Evolutionary conservation across 2,797 vertebrate genomes (phyloP).

Genomic region (Rhinella marina): DNA sequence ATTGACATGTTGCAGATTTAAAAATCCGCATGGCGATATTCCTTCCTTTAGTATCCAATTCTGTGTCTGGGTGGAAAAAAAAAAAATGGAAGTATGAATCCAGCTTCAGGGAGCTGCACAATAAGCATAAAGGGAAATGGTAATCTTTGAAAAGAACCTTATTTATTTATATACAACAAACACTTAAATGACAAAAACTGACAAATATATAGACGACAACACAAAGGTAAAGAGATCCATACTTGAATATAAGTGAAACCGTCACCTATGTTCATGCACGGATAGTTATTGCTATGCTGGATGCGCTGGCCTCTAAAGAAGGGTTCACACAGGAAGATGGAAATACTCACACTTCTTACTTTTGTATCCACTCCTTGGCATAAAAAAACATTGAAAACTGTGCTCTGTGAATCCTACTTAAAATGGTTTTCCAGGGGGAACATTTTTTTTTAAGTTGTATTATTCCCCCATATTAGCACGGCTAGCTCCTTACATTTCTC

Average conservation of each 20-base stretch:
- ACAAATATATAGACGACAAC: not conserved
- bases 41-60: too few species aligned
- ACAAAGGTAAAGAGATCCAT: not conserved
- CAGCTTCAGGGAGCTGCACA: not conserved
- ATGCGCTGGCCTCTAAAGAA: not conserved
- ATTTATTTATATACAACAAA: not conserved
- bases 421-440: not conserved
- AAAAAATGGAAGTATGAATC: too few species aligned
- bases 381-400: not conserved
- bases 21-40: too few species aligned
- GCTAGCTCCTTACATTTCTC: not conserved
- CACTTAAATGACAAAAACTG: not conserved
- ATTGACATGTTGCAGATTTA: too few species aligned
- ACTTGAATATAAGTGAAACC: not conserved
- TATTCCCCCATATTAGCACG: not conserved
- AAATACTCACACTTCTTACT: not conserved
- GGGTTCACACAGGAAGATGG: not conserved
- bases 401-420: not conserved
- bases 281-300: not conserved
- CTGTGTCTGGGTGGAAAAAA: too few species aligned
- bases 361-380: not conserved
- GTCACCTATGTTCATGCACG: not conserved
- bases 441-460: not conserved
- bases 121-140: not conserved
- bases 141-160: not conserved